Evolutionary conservation across 2,888 invertebrate species (phyloP).

Genomic region (Strigamia transsilvanica): DNA sequence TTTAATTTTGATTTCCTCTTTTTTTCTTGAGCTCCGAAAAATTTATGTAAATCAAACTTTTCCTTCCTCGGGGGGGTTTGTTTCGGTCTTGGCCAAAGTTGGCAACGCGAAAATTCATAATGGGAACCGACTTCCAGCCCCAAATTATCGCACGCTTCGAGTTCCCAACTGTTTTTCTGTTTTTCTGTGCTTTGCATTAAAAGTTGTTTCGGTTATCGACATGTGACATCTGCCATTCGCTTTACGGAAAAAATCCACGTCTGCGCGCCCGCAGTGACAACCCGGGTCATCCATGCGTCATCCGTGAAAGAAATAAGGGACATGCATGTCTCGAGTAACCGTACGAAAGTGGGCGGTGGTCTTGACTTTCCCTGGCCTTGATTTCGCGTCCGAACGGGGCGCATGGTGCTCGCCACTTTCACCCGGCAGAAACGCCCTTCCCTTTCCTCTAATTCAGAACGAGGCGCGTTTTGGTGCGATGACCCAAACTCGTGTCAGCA

Average conservation of each 20-base stretch:
- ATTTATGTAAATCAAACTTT: background rate
- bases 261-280: no score
- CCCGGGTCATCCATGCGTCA: no score
- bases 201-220: no score
- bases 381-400: background rate
- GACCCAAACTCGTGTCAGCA: background rate
- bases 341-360: slow-evolving; percentile 1
- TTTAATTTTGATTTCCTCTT: background rate
- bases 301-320: no score
- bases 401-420: background rate
- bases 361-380: slow-evolving; percentile 8
- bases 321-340: background rate
- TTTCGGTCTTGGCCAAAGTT: background rate
- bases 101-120: background rate
- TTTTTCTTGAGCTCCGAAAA: background rate
- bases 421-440: background rate
- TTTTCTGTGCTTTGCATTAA: no score
- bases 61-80: background rate
- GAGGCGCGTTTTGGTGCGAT: background rate
- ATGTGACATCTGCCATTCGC: no score
- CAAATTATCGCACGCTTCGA: no score
- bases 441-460: no score
- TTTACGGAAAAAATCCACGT: no score
- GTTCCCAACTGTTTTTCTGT: no score
- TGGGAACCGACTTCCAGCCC: no score